Evolutionary conservation across 2,888 invertebrate species (phyloP), one percentile per base, ranked within the genome.

Genomic region (Oxyscelio sp.): DNA sequence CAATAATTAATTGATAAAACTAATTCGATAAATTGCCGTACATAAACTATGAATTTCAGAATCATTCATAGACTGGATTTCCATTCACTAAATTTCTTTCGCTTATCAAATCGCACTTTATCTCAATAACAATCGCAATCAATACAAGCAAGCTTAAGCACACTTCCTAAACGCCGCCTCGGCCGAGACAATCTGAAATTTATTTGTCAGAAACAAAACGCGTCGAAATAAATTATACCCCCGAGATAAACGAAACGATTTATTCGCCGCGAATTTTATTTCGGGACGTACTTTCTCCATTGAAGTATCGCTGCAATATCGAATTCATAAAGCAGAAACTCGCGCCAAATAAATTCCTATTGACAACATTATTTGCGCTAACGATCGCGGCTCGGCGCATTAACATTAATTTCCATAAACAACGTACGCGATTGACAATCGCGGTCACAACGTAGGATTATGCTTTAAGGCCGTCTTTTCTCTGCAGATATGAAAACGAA

Each of bases 371-470:
- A 50, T 70, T 70, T 70, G 48, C 82, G 31, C 75, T 22, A 52
- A 52, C 50, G 21, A 56, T 75, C 58, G 54, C 48, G 17, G 27
- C 19, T 13, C 24, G 22, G 2, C 31, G 38, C 61, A 77, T 82
- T 83, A 77, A 65, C 77, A 77, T 83, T 83, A 45, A 73, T 83
- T 77, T 83, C 83, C 77, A 77, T 83, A 73, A 83, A 83, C 71
- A 83, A 65, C 70, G 34, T n/a, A 21, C 45, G 45, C 75, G 75
- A 75, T 70, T 75, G 70, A 63, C 77, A 77, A 82, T 82, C 82
- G 77, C 54, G 38, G 21, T 17, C 43, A 34, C 58, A 27, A 31
- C 63, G 52, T 54, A 54, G 66, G 52, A 74, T 68, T 71, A 66
- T 50, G 78, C n/a, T 65, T 43, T 17, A 22, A 17, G 38, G 27